Evolutionary conservation across 2,888 invertebrate species (phyloP), one percentile per base, ranked within the genome.

Genomic region (Timema cristinae): DNA sequence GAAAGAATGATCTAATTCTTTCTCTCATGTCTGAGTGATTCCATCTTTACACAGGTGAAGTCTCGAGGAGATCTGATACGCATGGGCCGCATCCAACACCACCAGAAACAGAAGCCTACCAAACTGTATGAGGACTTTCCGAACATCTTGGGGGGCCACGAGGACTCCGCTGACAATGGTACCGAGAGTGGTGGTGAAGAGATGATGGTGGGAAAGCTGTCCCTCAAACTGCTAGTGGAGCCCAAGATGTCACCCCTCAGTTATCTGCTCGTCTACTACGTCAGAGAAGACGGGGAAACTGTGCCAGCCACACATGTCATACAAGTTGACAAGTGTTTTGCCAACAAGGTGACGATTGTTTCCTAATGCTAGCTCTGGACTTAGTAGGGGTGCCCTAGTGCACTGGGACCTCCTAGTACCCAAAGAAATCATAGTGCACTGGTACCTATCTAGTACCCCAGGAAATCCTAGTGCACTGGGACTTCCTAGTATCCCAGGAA

Each of bases 291-390:
- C 59, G 85, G 85, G 0, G 87, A 89, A 76, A 80, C 87, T 2
- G 83, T 89, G 10, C 87, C 87, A 61, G 86, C 87, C 6, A 84
- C 83, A 75, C 84, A 85, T 73, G 82, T 83, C 77, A 84, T 88
- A 72, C 82, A 84, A 16, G 83, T 88, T 77, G 83, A 85, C 7
- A 85, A 85, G 51, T 88, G 88, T 78, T 87, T 88, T 77, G 82
- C 80, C 11, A 87, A 88, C 78, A 85, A 87, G 84, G 89, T 88
- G 78, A 77, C 6, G 11, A 16, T 59, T 11, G 9, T 59, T 11
- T 59, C 8, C 32, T 13, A 16, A 32, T 9, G 59, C 8, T 32
- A 32, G 32, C 32, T 32, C 32, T 32, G 32, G 32, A 32, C 32
- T 32, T 32, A 4, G 32, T 32, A 32, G 32, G 32, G 32, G 32